Conservation (phyloP, 2,113 vertebrate species). For the Aix galericulata region DNA sequence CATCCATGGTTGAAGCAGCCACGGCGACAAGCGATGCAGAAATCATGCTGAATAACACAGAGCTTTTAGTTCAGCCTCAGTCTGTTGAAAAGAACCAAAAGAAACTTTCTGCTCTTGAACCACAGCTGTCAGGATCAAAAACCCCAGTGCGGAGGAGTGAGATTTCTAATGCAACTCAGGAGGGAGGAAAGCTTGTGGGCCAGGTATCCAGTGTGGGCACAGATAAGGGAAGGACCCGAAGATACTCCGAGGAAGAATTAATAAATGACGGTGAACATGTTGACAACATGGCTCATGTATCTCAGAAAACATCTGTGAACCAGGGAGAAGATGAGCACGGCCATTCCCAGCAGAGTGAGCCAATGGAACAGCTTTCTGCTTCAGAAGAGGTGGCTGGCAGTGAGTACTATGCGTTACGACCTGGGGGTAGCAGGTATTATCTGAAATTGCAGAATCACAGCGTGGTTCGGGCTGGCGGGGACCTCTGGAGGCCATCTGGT, state of each 20-base stretch:
- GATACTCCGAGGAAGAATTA: background rate
- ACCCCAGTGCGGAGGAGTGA: background rate
- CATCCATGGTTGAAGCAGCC: background rate
- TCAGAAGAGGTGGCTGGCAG: background rate
- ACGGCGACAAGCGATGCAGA: background rate
- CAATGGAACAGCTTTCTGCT: background rate
- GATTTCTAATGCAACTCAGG: background rate
- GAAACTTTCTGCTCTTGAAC: background rate
- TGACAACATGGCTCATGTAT: background rate
- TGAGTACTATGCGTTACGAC: background rate
- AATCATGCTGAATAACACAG: slow-evolving; percentile 7
- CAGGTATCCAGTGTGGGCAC: background rate
- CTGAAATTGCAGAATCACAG: background rate
- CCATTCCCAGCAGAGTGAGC: background rate
- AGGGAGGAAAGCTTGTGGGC: background rate
- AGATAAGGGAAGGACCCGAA: background rate
- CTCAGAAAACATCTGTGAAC: background rate
- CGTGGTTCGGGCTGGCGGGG: background rate
- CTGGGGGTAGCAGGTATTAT: background rate
- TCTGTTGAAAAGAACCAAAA: background rate
- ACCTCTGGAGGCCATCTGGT: background rate
- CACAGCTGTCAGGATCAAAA: background rate
- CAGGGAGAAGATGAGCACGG: background rate
- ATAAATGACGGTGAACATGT: accelerated
- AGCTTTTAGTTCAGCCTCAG: slow-evolving; percentile 55